Percentiles rank a stretch among this genome's conserved stretches.
These are phyloP conservation scores for Chrysaora quinquecirrha DNA, from an alignment of 30 jellyfish, hydroid and myxozoan genomes.

Conservation along the genomic window DNA sequence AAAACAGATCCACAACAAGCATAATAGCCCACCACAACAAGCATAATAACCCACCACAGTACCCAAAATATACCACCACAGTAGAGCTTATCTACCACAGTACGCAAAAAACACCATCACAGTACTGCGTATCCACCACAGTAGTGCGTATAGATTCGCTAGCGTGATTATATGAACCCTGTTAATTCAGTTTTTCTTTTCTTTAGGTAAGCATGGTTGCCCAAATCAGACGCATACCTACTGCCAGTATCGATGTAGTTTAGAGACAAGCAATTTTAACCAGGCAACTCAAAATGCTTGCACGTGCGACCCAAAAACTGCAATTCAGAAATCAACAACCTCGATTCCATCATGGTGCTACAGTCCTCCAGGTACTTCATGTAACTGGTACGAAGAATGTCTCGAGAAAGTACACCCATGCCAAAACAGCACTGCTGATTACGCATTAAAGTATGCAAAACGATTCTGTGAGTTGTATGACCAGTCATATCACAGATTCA, in stretches of 20 bases:
- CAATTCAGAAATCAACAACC: background rate
- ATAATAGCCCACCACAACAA: too few relatives aligned
- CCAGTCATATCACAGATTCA: background rate
- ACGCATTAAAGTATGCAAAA: slow-evolving; percentile 28
- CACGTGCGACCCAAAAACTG: background rate
- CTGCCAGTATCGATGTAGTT: background rate
- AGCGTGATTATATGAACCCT: too few relatives aligned
- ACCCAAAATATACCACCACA: too few relatives aligned
- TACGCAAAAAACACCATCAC: too few relatives aligned
- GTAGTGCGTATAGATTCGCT: too few relatives aligned
- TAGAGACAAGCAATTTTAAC: background rate
- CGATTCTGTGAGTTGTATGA: slow-evolving; percentile 19
- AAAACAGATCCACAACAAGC: too few relatives aligned
- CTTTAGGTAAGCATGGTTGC: background rate
- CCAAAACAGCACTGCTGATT: background rate
- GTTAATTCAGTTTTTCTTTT: too few relatives aligned
- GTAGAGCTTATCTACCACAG: too few relatives aligned
- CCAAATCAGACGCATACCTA: background rate
- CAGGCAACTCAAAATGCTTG: background rate
- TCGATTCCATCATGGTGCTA: slow-evolving; percentile 32
- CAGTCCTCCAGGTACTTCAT: slow-evolving; percentile 37
- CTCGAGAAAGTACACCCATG: slow-evolving; percentile 13
- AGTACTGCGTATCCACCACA: too few relatives aligned
- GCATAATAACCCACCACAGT: too few relatives aligned
- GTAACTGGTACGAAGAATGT: slow-evolving; percentile 27